These are phyloP conservation scores for Heliconius hortense DNA, from an alignment of 2,888 invertebrate species.

Conservation along the genomic window DNA sequence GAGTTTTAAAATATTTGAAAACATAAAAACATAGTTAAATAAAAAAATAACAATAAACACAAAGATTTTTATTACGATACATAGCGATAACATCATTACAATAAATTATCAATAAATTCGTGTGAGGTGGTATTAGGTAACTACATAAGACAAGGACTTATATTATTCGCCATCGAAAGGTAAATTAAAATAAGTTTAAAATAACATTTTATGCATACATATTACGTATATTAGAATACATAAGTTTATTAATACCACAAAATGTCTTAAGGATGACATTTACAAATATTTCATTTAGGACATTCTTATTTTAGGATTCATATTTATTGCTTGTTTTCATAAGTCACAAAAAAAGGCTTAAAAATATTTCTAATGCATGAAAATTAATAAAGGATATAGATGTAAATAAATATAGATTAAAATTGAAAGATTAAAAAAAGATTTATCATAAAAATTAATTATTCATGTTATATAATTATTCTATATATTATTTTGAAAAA, in stretches of 20 bases:
- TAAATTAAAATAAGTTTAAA: background rate
- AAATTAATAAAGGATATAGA: background rate
- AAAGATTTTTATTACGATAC: conserved; percentile 16
- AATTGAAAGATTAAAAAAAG: background rate
- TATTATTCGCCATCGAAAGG: background rate
- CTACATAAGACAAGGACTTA: background rate
- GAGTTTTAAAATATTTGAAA: background rate
- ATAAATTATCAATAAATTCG: conserved; percentile 22
- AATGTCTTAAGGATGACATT: background rate
- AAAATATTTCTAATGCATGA: background rate
- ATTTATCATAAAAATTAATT: background rate
- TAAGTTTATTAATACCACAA: background rate
- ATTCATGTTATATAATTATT: background rate
- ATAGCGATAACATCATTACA: conserved; percentile 16
- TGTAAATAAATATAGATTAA: background rate
- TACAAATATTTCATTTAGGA: background rate
- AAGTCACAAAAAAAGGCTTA: background rate
- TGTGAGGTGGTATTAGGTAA: background rate
- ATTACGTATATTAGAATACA: background rate
- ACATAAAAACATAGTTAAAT: background rate
- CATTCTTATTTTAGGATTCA: background rate
- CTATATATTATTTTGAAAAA: background rate
- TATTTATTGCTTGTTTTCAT: background rate
- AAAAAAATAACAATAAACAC: conserved; percentile 16
- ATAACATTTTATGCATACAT: background rate